Base-by-base conservation (phyloP, 2,888 invertebrate species). In the Trileptium ribeirensis region DNA sequence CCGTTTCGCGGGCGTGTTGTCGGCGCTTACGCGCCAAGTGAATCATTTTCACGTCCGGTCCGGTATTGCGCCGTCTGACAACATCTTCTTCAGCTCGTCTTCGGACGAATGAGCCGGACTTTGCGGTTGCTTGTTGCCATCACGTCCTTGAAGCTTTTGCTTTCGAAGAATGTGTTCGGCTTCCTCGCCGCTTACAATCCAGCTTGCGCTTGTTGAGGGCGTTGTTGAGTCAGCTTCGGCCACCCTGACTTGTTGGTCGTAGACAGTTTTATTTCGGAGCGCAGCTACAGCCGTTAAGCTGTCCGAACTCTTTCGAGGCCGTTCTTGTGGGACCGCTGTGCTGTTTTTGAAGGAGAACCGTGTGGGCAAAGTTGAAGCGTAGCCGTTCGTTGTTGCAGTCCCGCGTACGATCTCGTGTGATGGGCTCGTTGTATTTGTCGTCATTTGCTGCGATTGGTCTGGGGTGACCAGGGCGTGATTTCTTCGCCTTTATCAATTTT, bases 11-110 rank as follows among this genome's bases (percentile, higher is more conserved):
- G 84, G 96, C 96, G 91, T 95, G 92, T 90, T 97, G 97, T 86
- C 98, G 92, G 83, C 94, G 92, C 90, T 98, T 98, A 87, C 97
- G 92, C 19, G 97, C 97, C 85, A 96, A 96, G 91, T 97, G 97
- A 89, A 99, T 98, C 92, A 96, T 94, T 79, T 95, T 95, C 15
- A 98, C 97, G 91, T 98, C 97, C 15, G 98, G 97, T n/a, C n/a
- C 15, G 98, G 97, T 88, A 97, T 97, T 85, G 93, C 93, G 29
- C 97, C 97, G 88, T 91, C n/a, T 34, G 77, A 37, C 36, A 75
- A 36, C 77, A 75, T 34, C 38, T 75, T 24, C 36, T 39, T 75
- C 77, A 75, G 39, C n/a, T 75, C 77, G 36, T 75, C 77, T 51
- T 51, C 51, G n/a, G n/a, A n/a, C n/a, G n/a, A n/a, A n/a, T n/a